Evolutionary conservation across 1,140 invertebrate genomes (phyloP), one percentile per base, ranked within the genome.

Genomic region (Leucophenga varia): DNA sequence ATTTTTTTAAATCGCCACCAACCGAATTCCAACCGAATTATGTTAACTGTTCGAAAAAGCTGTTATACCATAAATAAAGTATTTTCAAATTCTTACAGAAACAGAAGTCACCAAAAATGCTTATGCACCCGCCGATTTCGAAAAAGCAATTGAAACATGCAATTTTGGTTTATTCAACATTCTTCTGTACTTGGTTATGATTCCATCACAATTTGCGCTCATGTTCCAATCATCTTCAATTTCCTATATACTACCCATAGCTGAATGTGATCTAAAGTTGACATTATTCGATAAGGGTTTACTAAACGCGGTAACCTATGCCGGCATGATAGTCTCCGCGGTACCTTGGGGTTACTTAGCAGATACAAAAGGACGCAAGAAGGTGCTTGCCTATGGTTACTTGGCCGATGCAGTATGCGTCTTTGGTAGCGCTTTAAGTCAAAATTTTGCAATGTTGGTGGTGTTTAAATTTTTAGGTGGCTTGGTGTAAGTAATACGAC

Each of bases 301-400:
- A 3, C 63, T 89, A 0, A 87, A 84, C 47, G 84, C 82, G 1
- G 79, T 82, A 32, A 79, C 81, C 18, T 89, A 86, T 71, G 78
- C 64, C 84, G 90, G 90, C 37, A 93, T 91, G 89, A 84, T 91
- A 52, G 77, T 83, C 0, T 90, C 89, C 36, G 88, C 87, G 0
- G 82, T 89, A 59, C 56, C 91, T 13, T 93, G 90, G 89, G 90
- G 90, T 3, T 89, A 86, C 48, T 59, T 92, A 6, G 87, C 88
- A 0, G 91, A 94, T 63, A 84, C 84, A 0, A 76, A 85, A 19
- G 91, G 91, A 1, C 79, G 90, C 9, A 80, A 80, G 43, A 80
- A 81, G 35, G 80, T 91, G 28, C 77, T 93, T 19, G 76, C 89
- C 18, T 82, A 80, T 55, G 88, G 89, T 1, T 87, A 86, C 59